These are phyloP conservation scores for Alsophila aescularia DNA, from an alignment of 2,888 invertebrate genomes.

Conservation along the genomic window DNA sequence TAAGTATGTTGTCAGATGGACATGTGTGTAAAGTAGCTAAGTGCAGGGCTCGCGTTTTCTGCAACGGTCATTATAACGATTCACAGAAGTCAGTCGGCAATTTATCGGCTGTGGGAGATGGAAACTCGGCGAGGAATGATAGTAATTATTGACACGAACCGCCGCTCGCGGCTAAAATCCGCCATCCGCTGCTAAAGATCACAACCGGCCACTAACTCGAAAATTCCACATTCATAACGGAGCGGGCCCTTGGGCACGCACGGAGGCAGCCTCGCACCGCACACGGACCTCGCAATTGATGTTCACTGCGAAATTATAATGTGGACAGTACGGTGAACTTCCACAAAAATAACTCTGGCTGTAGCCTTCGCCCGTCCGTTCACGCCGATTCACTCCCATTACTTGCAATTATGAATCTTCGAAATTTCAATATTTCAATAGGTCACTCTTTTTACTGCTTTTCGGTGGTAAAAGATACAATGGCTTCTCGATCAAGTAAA, in stretches of 20 bases:
- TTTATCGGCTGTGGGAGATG: conserved; percentile 72
- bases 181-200: conserved; percentile 66
- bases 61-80: conserved; percentile 73
- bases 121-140: conserved; percentile 71
- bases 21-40: conserved; percentile 60
- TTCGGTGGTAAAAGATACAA: neutral
- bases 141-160: conserved; percentile 82
- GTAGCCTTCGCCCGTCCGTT: conserved; percentile 15
- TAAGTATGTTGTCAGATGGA: conserved; percentile 38
- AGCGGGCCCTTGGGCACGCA: conserved; percentile 66
- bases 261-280: conserved; percentile 53
- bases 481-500: conserved; percentile 28
- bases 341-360: conserved; percentile 42
- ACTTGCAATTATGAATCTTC: conserved; percentile 26
- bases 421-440: conserved; percentile 19
- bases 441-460: conserved; percentile 6
- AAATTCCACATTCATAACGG: conserved; percentile 79
- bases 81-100: conserved; percentile 75
- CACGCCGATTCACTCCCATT: conserved; percentile 8
- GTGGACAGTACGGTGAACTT: conserved; percentile 50
- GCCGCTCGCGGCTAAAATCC: conserved; percentile 60
- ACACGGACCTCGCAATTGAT: conserved; percentile 61
- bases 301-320: conserved; percentile 57
- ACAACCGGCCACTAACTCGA: conserved; percentile 76
- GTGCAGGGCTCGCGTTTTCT: conserved; percentile 55